Conservation (phyloP, 2,113 vertebrate genomes). For the Bubo blakistoni region DNA sequence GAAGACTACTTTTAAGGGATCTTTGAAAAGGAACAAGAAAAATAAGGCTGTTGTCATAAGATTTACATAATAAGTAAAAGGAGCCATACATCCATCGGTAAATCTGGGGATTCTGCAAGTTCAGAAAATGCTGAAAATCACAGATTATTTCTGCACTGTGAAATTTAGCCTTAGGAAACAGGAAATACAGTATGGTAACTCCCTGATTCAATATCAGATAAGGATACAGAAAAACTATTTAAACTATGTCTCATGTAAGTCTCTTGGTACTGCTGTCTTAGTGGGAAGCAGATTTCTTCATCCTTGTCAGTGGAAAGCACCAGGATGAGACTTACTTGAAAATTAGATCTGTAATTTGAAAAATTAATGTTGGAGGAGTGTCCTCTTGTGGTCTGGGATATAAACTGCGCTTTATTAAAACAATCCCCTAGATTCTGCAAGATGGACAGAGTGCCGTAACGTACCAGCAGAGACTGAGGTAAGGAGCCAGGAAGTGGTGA, state of each 20-base stretch:
- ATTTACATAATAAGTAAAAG: neutral
- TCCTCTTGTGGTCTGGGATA: conserved; percentile 45
- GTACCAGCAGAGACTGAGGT: conserved; percentile 62
- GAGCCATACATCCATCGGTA: neutral
- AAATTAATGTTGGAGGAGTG: neutral
- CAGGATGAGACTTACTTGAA: neutral
- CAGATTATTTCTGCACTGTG: neutral
- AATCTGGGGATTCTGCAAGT: neutral
- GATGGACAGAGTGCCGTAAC: conserved; percentile 58
- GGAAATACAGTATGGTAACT: neutral
- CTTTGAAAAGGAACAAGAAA: neutral
- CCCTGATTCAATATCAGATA: neutral
- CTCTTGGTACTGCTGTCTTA: neutral
- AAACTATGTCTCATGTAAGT: neutral
- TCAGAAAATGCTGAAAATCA: neutral
- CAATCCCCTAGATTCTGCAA: conserved; percentile 55
- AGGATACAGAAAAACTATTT: neutral
- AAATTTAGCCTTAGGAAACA: neutral
- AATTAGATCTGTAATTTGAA: neutral
- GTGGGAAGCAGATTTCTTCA: neutral
- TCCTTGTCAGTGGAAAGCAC: neutral
- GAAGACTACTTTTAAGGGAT: neutral
- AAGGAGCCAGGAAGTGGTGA: conserved; percentile 62
- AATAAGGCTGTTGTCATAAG: neutral
- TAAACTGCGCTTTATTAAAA: conserved; percentile 52